These are phyloP conservation scores for Parasteatoda tepidariorum DNA, from an alignment of 1,140 invertebrate species.

Conservation along the genomic window DNA sequence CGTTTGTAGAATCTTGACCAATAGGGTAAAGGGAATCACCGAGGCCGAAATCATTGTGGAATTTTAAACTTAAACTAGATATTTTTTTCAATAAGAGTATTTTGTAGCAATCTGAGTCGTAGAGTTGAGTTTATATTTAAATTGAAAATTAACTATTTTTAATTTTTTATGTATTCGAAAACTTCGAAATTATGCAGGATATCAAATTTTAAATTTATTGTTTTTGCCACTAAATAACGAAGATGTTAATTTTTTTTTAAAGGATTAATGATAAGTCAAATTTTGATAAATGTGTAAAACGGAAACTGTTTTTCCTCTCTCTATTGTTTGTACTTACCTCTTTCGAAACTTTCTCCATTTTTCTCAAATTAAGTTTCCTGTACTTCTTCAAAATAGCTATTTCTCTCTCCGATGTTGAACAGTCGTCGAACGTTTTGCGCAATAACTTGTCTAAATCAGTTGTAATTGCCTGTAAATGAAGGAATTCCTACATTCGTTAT, in stretches of 20 bases:
- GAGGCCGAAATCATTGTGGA: too few relatives aligned
- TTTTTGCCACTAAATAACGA: too few relatives aligned
- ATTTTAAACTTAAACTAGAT: too few relatives aligned
- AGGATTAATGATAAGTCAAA: neutral
- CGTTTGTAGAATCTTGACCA: too few relatives aligned
- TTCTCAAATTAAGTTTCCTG: slow-evolving; percentile 23
- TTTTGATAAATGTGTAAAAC: neutral
- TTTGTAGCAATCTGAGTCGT: too few relatives aligned
- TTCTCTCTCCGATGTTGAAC: neutral
- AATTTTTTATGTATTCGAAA: neutral
- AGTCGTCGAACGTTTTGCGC: slow-evolving; percentile 13
- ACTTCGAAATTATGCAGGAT: neutral
- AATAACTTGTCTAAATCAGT: neutral
- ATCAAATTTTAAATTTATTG: neutral
- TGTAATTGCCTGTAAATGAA: neutral
- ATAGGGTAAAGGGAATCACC: too few relatives aligned
- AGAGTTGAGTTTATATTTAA: too few relatives aligned
- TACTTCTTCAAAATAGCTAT: slow-evolving; percentile 21
- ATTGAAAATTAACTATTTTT: neutral
- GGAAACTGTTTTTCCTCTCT: neutral
- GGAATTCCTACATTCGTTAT: too few relatives aligned
- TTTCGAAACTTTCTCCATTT: neutral
- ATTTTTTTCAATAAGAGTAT: too few relatives aligned
- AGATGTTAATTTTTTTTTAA: neutral
- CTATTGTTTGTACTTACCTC: neutral